Evolutionary conservation across 2,113 vertebrate species (phyloP).

Genomic region (Caranx ignobilis): DNA sequence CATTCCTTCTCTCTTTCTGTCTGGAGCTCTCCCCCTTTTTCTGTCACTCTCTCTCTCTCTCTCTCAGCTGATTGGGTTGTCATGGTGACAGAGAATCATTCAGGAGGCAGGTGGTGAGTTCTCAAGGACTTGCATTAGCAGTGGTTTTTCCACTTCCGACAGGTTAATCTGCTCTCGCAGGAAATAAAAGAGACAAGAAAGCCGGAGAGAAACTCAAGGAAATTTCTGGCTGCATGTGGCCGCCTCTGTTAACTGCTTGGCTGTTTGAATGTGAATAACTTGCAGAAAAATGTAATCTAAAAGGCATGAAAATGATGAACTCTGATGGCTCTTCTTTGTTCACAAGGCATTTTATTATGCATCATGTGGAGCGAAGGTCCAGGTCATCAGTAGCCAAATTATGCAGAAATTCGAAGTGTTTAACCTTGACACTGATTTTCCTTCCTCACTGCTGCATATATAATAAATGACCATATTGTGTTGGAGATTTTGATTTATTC

Average conservation of each 20-base stretch:
- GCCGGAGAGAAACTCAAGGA: slow-evolving; percentile 8
- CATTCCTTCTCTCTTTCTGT: background rate
- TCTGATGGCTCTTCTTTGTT: background rate
- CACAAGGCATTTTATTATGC: background rate
- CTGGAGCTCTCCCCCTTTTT: background rate
- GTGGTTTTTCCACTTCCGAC: slow-evolving; percentile 64
- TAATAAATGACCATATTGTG: background rate
- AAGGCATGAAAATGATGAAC: background rate
- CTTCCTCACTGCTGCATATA: background rate
- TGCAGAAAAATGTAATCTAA: background rate
- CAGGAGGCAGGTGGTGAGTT: slow-evolving; percentile 60
- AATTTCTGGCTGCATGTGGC: slow-evolving; percentile 10
- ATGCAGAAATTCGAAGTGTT: background rate
- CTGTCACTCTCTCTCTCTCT: slow-evolving; percentile 30
- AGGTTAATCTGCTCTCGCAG: slow-evolving; percentile 58
- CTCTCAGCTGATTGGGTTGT: slow-evolving; percentile 65
- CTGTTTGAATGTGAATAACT: slow-evolving; percentile 3
- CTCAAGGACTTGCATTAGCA: slow-evolving; percentile 51
- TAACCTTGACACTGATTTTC: background rate
- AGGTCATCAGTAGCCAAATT: background rate
- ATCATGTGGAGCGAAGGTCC: background rate
- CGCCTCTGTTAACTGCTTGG: background rate
- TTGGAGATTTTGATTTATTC: too few species aligned
- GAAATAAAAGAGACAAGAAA: slow-evolving; percentile 38
- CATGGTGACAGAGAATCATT: slow-evolving; percentile 64